Evolutionary conservation across 30 jellyfish, hydroid and myxozoan species (phyloP).

Genomic region (Hydractinia echinata): DNA sequence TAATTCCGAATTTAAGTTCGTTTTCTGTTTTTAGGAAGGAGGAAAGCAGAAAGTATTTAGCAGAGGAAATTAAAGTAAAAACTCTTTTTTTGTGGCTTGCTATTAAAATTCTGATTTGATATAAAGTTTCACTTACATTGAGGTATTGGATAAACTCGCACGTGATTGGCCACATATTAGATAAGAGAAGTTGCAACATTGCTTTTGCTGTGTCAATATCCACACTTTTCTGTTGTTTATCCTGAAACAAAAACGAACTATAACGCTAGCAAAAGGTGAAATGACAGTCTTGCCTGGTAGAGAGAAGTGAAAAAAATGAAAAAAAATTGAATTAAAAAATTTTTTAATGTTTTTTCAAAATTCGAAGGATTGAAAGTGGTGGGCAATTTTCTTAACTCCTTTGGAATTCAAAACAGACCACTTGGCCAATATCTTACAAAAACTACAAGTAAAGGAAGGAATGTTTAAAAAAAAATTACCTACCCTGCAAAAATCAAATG

Average conservation of each 20-base stretch:
- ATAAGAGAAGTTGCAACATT: slow-evolving; percentile 69
- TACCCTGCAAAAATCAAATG: slow-evolving; percentile 95
- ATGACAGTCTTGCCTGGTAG: not conserved
- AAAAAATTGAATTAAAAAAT: too few species aligned
- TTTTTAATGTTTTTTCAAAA: too few species aligned
- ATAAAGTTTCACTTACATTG: slow-evolving; percentile 35
- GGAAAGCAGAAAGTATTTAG: too few species aligned
- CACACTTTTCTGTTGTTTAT: slow-evolving; percentile 85
- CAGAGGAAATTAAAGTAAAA: too few species aligned
- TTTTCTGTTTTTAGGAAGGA: too few species aligned
- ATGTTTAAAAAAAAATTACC: not conserved
- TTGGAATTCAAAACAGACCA: too few species aligned
- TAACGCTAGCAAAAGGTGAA: not conserved
- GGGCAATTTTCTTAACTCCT: too few species aligned
- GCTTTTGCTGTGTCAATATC: slow-evolving; percentile 93
- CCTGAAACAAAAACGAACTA: slow-evolving; percentile 37
- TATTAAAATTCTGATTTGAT: too few species aligned
- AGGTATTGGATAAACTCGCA: slow-evolving; percentile 61
- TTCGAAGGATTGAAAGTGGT: too few species aligned
- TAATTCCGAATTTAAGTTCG: too few species aligned
- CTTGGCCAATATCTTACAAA: not conserved
- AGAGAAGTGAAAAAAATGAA: too few species aligned
- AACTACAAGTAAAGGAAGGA: not conserved
- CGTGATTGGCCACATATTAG: slow-evolving; percentile 67
- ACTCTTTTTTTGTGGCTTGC: too few species aligned